These are phyloP conservation scores for Apamea crenata DNA, from an alignment of 2,888 invertebrate species.

Conservation along the genomic window DNA sequence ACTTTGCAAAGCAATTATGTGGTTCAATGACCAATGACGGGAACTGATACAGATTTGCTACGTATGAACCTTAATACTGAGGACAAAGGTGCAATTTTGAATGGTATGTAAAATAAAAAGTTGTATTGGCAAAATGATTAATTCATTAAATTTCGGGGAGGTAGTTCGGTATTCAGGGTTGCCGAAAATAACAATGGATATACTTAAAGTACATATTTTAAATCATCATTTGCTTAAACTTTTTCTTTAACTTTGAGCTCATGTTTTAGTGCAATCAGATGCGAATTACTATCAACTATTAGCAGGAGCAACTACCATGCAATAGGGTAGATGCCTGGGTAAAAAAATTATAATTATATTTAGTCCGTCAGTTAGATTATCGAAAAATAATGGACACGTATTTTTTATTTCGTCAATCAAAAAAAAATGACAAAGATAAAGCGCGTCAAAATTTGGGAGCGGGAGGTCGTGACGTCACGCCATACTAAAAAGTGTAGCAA, in stretches of 20 bases:
- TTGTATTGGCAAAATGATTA: slow-evolving; percentile 57
- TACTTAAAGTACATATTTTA: neutral
- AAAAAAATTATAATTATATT: too few relatives aligned
- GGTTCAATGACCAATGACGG: slow-evolving; percentile 67
- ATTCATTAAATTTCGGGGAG: slow-evolving; percentile 42
- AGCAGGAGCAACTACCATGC: neutral
- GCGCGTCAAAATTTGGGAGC: too few relatives aligned
- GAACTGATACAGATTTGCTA: slow-evolving; percentile 29
- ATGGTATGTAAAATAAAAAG: slow-evolving; percentile 38
- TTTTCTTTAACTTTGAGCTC: neutral
- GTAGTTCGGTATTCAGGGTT: slow-evolving; percentile 9
- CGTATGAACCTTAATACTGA: slow-evolving; percentile 28
- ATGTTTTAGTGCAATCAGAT: neutral
- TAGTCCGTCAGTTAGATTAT: too few relatives aligned
- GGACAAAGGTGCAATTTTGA: slow-evolving; percentile 37
- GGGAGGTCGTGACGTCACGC: too few relatives aligned
- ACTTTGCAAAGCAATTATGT: slow-evolving; percentile 68
- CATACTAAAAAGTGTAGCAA: too few relatives aligned
- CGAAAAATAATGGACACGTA: too few relatives aligned
- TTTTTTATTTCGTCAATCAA: too few relatives aligned
- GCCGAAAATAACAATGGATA: neutral
- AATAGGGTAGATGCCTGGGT: too few relatives aligned
- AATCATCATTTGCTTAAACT: neutral
- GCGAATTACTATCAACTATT: neutral
- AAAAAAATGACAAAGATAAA: too few relatives aligned